Evolutionary conservation across 2,888 invertebrate species (phyloP), one percentile per base, ranked within the genome.

Genomic region (Coremacera marginata): DNA sequence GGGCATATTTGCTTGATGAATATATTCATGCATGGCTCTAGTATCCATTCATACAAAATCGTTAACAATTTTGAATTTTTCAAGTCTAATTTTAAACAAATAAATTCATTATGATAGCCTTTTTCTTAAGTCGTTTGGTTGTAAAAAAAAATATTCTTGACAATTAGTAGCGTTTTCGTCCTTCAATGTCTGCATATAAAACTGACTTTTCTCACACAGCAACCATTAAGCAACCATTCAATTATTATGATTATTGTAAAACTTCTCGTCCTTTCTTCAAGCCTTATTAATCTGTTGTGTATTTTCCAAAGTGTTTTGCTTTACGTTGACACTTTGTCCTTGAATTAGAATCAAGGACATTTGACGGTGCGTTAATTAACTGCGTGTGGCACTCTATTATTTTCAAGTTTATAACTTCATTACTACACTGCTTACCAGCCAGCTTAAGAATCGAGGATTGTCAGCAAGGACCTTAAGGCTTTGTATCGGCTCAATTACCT

Each of bases 351-450:
- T 62, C 62, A 62, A 70, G 55, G 72, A 44, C 49, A 67, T 37
- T 49, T 37, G 34, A 11, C 25, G 22, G 44, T 19, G 14, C 55
- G 22, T 60, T 80, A 84, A 87, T 87, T 86, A 87, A 84, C 86
- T 87, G 88, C 85, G 87, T 87, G 87, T 87, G 87, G 87, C 88
- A 87, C 82, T 85, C 82, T 83, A 86, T 86, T 84, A 85, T 86
- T 78, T 73, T 65, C 74, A 60, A 70, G 34, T 78, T 76, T 71
- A 78, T 80, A 75, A 74, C 67, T 81, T 79, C 79, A 80, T 77
- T 79, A 68, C 25, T 27, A 4, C 11, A 5, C 51, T 49, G 27
- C 68, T 8, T 52, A 57, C 55, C 16, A 22, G 37, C 44, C 44
- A 5, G n/a, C 37, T 2, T 31, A 11, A 19, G 55, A 74, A 22